Evolutionary conservation across 2,113 vertebrate genomes (phyloP).

Genomic region (Oncorhynchus nerka): DNA sequence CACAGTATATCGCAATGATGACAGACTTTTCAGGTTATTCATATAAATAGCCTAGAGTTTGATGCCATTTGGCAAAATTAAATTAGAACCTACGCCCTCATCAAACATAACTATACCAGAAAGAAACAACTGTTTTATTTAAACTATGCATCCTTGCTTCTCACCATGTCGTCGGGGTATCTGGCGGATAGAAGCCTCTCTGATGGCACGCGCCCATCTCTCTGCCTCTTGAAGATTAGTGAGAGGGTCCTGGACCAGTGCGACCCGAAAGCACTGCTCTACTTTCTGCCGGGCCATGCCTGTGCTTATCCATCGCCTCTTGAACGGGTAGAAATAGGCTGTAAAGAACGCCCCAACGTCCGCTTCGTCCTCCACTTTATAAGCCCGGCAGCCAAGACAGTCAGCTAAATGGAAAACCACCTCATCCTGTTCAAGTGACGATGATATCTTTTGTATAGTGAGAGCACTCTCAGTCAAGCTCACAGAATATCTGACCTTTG

Average conservation of each 20-base stretch:
- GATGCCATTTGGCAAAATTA: no score
- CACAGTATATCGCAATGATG: no score
- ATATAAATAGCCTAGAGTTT: no score
- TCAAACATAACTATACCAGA: no score
- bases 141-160: slow-evolving; percentile 4
- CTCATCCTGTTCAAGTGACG: slow-evolving; percentile 57
- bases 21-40: no score
- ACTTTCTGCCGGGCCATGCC: slow-evolving; percentile 69
- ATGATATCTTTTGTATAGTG: slow-evolving; percentile 62
- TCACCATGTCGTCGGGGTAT: slow-evolving; percentile 67
- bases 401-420: slow-evolving; percentile 68
- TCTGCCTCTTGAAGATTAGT: slow-evolving; percentile 74
- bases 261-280: slow-evolving; percentile 75
- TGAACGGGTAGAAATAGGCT: slow-evolving; percentile 74
- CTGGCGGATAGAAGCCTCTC: slow-evolving; percentile 53
- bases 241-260: slow-evolving; percentile 62
- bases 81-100: no score
- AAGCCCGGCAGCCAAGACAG: slow-evolving; percentile 72
- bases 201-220: slow-evolving; percentile 72
- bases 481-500: slow-evolving; percentile 67
- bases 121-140: no score
- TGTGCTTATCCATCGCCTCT: slow-evolving; percentile 70
- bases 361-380: slow-evolving; percentile 51
- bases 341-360: slow-evolving; percentile 71
- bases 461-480: slow-evolving; percentile 67